A percentile compares a stretch with the other conserved stretches of the same genome.
phyloP scores from a whole-genome alignment of 2,888 invertebrate species.

The Bellardia bayeri region DNA sequence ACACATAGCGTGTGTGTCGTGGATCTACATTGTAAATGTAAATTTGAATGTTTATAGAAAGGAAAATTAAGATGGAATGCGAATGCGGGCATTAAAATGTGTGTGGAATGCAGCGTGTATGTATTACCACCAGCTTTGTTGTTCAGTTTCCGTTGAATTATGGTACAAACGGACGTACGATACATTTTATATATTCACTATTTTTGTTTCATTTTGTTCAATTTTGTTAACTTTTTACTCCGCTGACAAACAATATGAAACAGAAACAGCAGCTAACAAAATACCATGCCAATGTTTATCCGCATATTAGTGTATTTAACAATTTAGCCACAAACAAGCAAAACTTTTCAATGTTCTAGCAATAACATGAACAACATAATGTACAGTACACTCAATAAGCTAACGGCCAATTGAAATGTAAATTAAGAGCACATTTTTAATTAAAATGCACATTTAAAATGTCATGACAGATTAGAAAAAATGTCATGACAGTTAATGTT shows the following conservation, averaged over 20 bases:
- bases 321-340: constrained; percentile 34
- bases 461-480: neutral
- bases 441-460: neutral
- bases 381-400: constrained; percentile 21
- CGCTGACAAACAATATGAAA: neutral
- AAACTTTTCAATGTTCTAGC: constrained; percentile 33
- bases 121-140: neutral
- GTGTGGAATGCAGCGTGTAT: neutral
- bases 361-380: constrained; percentile 1
- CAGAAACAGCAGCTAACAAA: constrained; percentile 1
- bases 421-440: neutral
- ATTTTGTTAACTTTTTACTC: neutral
- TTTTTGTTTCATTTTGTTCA: neutral
- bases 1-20: neutral
- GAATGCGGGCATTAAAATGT: neutral
- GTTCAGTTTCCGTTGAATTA: constrained; percentile 17
- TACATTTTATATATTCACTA: neutral
- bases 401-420: neutral
- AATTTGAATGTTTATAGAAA: constrained; percentile 1
- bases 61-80: neutral
- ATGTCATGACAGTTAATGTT: neutral
- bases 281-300: constrained; percentile 37
- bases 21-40: neutral
- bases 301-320: constrained; percentile 41
- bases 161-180: neutral